Percentiles rank a stretch among this genome's conserved stretches.
Conservation (phyloP, 2,113 vertebrate genomes). For the Eurypyga helias region DNA sequence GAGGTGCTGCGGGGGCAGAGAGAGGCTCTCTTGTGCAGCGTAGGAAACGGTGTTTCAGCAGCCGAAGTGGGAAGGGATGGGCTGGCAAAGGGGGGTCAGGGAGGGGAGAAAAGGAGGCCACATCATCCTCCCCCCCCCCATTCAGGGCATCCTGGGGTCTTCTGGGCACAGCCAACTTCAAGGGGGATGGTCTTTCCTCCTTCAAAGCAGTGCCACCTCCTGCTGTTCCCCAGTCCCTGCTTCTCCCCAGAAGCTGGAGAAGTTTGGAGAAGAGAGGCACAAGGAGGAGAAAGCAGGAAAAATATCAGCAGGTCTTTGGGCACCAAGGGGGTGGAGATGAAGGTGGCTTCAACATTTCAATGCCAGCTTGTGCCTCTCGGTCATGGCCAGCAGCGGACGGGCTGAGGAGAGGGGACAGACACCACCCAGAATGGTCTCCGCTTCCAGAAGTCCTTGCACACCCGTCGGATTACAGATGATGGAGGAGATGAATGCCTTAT, state of each 20-base stretch:
- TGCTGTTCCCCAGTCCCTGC: background rate
- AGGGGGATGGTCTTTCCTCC: background rate
- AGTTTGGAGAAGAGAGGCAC: background rate
- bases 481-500: conserved; percentile 23
- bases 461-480: conserved; percentile 43
- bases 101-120: background rate
- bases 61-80: background rate
- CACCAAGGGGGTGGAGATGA: background rate
- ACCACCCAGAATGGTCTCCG: background rate
- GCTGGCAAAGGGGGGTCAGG: background rate
- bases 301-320: background rate
- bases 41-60: rapidly evolving
- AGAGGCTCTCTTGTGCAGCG: background rate
- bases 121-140: background rate
- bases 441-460: background rate
- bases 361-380: rapidly evolving
- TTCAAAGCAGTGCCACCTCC: background rate
- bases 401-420: background rate
- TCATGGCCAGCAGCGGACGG: rapidly evolving
- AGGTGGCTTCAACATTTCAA: background rate
- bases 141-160: background rate
- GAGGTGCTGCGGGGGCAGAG: background rate
- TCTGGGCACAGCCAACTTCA: rapidly evolving
- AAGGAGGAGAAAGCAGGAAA: background rate
- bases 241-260: background rate